A percentile compares a stretch with the other conserved stretches of the same genome.
These are phyloP conservation scores for Zaprionus vittiger DNA, from an alignment of 1,140 invertebrate species.

Conservation along the genomic window DNA sequence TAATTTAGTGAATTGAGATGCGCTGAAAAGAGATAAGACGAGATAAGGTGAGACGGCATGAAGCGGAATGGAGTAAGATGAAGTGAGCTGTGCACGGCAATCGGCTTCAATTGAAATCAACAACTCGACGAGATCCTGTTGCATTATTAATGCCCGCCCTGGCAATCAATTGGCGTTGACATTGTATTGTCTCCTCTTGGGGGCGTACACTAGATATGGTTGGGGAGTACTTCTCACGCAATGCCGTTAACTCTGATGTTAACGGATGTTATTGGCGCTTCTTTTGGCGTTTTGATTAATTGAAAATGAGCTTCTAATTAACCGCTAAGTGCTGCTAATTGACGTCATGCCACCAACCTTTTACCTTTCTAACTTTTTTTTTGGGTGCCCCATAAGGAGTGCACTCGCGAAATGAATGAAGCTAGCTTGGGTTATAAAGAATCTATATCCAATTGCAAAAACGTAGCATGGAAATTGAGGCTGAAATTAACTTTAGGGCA, in stretches of 20 bases:
- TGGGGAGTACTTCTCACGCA: slow-evolving; percentile 37
- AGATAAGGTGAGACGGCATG: not conserved
- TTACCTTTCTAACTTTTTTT: slow-evolving; percentile 13
- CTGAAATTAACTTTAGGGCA: not conserved
- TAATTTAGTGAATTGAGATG: slow-evolving; percentile 62
- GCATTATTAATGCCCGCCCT: slow-evolving; percentile 66
- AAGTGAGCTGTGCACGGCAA: slow-evolving; percentile 43
- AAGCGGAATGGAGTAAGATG: not conserved
- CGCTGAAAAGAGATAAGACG: not conserved
- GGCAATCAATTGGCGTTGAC: slow-evolving; percentile 79
- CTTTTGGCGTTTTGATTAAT: slow-evolving; percentile 67
- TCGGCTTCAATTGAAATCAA: slow-evolving; percentile 73
- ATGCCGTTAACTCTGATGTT: slow-evolving; percentile 37
- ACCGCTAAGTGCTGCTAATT: slow-evolving; percentile 54
- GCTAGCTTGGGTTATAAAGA: not conserved
- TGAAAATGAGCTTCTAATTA: slow-evolving; percentile 80
- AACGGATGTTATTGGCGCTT: slow-evolving; percentile 42
- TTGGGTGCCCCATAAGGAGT: not conserved
- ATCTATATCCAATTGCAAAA: not conserved
- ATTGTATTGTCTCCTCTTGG: slow-evolving; percentile 24
- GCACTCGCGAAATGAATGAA: not conserved
- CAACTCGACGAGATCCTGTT: slow-evolving; percentile 55
- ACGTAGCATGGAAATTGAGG: not conserved
- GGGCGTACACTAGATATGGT: too few species aligned
- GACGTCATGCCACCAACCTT: slow-evolving; percentile 36